phyloP scores from a whole-genome alignment of 2,888 invertebrate species.

The Teleogryllus oceanicus region DNA sequence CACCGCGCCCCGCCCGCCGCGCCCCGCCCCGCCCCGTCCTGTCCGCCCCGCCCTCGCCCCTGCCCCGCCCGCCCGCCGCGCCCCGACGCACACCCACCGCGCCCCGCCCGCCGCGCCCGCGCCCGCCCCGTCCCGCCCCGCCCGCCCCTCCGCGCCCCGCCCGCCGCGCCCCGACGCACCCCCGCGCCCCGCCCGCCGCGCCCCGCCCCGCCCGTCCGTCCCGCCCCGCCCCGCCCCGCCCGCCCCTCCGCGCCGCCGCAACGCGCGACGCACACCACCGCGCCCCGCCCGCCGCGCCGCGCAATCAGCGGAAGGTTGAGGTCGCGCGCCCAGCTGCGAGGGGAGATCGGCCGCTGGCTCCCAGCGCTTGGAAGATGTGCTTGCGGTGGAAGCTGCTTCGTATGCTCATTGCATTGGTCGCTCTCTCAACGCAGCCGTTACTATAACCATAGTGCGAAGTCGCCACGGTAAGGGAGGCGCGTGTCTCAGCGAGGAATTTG shows the following conservation, averaged over 20 bases:
- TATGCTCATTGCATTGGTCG: too few relatives aligned
- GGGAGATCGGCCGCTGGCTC: slow-evolving; percentile 73
- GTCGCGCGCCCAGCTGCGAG: slow-evolving; percentile 57
- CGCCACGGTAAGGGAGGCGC: too few relatives aligned
- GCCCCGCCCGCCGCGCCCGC: neutral
- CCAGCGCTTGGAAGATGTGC: slow-evolving; percentile 59
- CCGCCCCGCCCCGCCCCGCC: neutral
- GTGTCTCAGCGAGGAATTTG: too few relatives aligned
- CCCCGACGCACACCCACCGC: neutral
- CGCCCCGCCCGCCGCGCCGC: neutral
- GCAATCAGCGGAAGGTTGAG: neutral
- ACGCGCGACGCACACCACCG: neutral
- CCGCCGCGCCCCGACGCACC: too few relatives aligned
- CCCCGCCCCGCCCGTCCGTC: too few relatives aligned
- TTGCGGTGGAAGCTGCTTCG: slow-evolving; percentile 41
- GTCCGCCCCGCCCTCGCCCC: too few relatives aligned
- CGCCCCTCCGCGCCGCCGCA: neutral
- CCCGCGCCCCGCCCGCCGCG: too few relatives aligned
- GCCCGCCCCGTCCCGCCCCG: neutral
- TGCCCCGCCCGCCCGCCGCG: neutral
- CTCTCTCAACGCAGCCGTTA: too few relatives aligned
- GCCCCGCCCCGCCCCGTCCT: too few relatives aligned
- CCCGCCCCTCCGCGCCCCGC: neutral
- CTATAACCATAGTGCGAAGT: too few relatives aligned
- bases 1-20: too few relatives aligned